Evolutionary conservation across 2,113 vertebrate genomes (phyloP).

Genomic region (Lophura nycthemera): DNA sequence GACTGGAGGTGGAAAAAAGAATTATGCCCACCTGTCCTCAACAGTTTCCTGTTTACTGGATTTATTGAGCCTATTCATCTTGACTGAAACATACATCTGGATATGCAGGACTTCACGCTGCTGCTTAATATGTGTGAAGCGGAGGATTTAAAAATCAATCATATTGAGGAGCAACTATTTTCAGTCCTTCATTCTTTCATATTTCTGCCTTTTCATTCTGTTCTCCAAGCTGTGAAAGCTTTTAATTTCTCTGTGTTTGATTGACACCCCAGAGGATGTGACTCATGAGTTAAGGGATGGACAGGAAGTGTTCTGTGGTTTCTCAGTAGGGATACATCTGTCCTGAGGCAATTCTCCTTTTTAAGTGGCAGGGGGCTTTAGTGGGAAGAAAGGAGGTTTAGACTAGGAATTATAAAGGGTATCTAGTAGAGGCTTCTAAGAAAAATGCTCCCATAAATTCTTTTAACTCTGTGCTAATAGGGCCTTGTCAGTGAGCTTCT

Average conservation of each 20-base stretch:
- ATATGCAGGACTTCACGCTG: neutral
- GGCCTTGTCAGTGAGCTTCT: neutral
- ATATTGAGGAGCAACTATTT: neutral
- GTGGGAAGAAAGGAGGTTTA: conserved; percentile 23
- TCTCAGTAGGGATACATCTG: conserved; percentile 36
- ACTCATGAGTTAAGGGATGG: neutral
- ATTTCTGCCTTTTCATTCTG: neutral
- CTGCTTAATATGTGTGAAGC: neutral
- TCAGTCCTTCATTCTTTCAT: neutral
- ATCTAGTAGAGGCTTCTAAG: neutral
- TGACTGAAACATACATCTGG: neutral
- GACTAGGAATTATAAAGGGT: neutral
- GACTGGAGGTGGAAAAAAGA: neutral
- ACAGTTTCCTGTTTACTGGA: neutral
- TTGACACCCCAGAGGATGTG: neutral
- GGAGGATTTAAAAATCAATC: neutral
- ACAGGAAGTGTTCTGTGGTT: neutral
- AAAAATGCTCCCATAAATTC: neutral
- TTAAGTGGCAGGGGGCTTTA: conserved; percentile 34
- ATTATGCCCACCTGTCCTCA: neutral
- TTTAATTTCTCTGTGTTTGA: conserved; percentile 13
- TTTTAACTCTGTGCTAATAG: neutral
- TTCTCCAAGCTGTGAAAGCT: neutral
- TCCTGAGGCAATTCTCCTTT: conserved; percentile 51
- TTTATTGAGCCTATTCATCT: neutral